Conservation (phyloP, 2,888 invertebrate species). For the Thecophora atra region DNA sequence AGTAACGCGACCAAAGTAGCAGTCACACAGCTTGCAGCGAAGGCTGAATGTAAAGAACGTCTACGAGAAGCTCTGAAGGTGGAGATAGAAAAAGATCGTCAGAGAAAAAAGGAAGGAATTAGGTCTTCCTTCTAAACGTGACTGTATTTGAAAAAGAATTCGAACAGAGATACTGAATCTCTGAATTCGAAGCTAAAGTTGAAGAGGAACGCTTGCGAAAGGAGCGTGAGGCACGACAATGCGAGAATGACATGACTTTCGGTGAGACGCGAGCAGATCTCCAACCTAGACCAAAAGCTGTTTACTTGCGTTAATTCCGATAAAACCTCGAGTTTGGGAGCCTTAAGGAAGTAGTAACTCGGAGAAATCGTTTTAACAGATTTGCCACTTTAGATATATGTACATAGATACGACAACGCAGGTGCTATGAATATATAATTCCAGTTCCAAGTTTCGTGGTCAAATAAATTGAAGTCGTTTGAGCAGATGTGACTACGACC, state of each 20-base stretch:
- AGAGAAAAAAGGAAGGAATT: slow-evolving; percentile 77
- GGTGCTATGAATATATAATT: no score
- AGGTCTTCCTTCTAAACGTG: not conserved
- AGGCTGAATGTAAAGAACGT: slow-evolving; percentile 69
- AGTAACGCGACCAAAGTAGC: slow-evolving; percentile 32
- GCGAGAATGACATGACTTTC: slow-evolving; percentile 80
- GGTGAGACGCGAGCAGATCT: slow-evolving; percentile 89
- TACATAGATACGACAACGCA: no score
- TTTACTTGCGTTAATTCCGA: no score
- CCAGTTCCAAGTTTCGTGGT: no score
- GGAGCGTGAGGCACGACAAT: slow-evolving; percentile 88
- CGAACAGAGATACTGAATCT: no score
- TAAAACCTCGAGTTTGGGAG: no score
- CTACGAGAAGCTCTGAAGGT: slow-evolving; percentile 89
- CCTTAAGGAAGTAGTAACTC: no score
- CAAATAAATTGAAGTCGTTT: no score
- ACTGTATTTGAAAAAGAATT: slow-evolving; percentile 58
- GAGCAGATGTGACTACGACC: no score
- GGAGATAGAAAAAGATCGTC: slow-evolving; percentile 86
- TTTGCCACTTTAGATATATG: no score
- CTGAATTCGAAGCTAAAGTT: slow-evolving; percentile 90
- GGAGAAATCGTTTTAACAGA: no score
- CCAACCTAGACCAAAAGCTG: slow-evolving; percentile 81
- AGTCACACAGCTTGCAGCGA: slow-evolving; percentile 42
- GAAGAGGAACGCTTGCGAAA: slow-evolving; percentile 88